A percentile compares a stretch with the other conserved stretches of the same genome.
Evolutionary conservation across 2,113 vertebrate species (phyloP).

Genomic region (Cettia cetti): DNA sequence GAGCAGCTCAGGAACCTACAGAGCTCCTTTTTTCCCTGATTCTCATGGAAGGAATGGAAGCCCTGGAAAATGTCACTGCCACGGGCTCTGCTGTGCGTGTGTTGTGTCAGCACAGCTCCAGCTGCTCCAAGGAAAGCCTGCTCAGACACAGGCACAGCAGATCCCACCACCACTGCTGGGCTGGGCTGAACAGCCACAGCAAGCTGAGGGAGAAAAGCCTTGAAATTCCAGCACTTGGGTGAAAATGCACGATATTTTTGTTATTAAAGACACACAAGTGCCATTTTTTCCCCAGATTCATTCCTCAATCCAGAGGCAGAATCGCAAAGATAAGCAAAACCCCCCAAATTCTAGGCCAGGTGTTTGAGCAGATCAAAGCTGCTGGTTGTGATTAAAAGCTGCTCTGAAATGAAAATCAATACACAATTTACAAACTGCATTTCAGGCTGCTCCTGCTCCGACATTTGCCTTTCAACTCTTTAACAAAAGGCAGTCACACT

Average conservation of each 20-base stretch:
- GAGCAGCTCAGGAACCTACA: background rate
- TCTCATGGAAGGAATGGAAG: background rate
- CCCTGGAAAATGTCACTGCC: background rate
- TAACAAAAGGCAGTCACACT: background rate
- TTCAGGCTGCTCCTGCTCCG: background rate
- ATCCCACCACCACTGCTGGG: background rate
- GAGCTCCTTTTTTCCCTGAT: slow-evolving; percentile 20
- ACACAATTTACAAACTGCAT: background rate
- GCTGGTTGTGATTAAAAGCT: background rate
- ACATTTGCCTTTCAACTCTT: background rate
- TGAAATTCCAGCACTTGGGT: background rate
- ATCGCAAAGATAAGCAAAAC: background rate
- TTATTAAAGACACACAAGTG: background rate
- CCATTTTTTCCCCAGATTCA: background rate
- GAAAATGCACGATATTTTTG: background rate
- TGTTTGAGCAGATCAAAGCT: background rate
- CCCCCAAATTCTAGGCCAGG: background rate
- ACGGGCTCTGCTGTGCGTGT: background rate
- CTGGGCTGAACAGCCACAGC: background rate
- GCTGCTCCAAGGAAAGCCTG: background rate
- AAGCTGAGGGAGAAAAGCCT: background rate
- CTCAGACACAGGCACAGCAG: background rate
- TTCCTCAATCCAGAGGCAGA: background rate
- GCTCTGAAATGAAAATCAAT: background rate
- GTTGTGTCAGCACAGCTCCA: background rate